Conservation (phyloP, 2,888 invertebrate species). For the Erebia aethiops region DNA sequence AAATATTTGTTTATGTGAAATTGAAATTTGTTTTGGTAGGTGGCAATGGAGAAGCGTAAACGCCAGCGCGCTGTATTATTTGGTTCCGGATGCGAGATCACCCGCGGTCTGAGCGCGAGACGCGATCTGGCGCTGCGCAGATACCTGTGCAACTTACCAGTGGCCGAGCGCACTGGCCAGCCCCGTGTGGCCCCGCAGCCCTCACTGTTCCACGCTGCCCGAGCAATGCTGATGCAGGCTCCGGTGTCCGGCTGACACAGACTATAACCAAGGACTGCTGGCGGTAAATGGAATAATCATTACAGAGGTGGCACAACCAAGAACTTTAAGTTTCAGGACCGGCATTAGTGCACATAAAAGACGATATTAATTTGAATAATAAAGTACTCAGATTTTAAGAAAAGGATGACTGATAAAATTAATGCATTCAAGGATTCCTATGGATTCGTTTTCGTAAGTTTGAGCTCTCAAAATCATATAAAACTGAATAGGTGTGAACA, state of each 20-base stretch:
- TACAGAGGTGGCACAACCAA: background rate
- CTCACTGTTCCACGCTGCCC: slow-evolving; percentile 81
- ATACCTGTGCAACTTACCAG: slow-evolving; percentile 87
- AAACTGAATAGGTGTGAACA: background rate
- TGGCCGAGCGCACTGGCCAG: slow-evolving; percentile 83
- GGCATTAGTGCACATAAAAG: background rate
- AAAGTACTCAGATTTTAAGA: background rate
- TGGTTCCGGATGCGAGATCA: slow-evolving; percentile 89
- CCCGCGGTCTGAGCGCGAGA: slow-evolving; percentile 90
- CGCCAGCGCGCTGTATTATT: slow-evolving; percentile 86
- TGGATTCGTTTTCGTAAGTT: background rate
- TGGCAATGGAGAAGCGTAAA: slow-evolving; percentile 83
- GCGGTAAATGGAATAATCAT: background rate
- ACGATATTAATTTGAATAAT: background rate
- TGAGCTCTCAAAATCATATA: background rate
- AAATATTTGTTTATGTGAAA: background rate
- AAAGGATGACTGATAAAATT: slow-evolving; percentile 1
- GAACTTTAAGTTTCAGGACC: background rate
- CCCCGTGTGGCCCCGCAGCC: slow-evolving; percentile 72
- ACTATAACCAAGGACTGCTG: slow-evolving; percentile 36
- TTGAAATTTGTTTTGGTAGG: slow-evolving; percentile 66
- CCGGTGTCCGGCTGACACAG: slow-evolving; percentile 67
- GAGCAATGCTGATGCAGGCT: slow-evolving; percentile 77
- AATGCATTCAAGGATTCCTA: background rate
- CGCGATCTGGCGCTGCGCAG: slow-evolving; percentile 89